Percentiles rank a stretch among this genome's conserved stretches.
Evolutionary conservation across 2,113 vertebrate genomes (phyloP).

Genomic region (Actenoides lindsayi): DNA sequence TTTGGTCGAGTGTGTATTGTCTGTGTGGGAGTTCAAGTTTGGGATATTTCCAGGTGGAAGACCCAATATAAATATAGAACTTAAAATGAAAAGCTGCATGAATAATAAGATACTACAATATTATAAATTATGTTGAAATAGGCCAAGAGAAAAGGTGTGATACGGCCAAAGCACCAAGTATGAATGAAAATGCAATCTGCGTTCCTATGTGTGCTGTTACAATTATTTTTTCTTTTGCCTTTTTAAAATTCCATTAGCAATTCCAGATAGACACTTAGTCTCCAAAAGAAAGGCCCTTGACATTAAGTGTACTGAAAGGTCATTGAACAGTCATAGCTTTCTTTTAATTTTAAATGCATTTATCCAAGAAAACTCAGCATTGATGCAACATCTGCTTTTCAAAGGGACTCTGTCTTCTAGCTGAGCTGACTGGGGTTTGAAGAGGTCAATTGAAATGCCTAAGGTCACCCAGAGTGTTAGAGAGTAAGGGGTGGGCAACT

Average conservation of each 20-base stretch:
- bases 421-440: conserved; percentile 5
- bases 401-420: conserved; percentile 25
- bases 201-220: neutral
- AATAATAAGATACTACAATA: neutral
- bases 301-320: conserved; percentile 57
- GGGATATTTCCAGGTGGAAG: neutral
- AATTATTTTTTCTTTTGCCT: neutral
- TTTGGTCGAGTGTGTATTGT: neutral
- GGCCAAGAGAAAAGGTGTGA: neutral
- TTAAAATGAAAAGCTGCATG: neutral
- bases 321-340: conserved; percentile 49
- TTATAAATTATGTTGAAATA: neutral
- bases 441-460: conserved; percentile 27
- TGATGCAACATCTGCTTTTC: conserved; percentile 49
- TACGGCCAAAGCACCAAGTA: neutral
- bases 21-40: neutral
- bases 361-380: conserved; percentile 24
- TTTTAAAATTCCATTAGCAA: conserved; percentile 44
- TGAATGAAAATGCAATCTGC: neutral
- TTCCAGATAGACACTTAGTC: conserved; percentile 44
- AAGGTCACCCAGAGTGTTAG: neutral
- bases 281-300: conserved; percentile 40
- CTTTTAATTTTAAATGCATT: conserved; percentile 63
- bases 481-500: neutral
- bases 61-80: neutral